Conservation (phyloP, 1,140 invertebrate species). For the Ceratoteleas bidentatus region DNA sequence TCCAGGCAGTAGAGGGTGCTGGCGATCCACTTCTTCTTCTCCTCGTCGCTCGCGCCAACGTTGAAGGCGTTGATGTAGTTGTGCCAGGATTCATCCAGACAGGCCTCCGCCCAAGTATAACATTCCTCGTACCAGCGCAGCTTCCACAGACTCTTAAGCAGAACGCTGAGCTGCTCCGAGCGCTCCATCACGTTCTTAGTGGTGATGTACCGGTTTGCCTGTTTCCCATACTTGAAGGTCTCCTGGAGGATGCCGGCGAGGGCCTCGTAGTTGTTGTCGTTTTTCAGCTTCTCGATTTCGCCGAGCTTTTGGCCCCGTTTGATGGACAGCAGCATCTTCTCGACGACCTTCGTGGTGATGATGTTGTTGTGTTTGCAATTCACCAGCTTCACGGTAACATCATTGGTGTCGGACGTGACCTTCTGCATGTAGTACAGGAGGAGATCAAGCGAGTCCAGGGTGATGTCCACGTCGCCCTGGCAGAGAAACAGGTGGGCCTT, state of each 20-base stretch:
- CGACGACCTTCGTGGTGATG: slow-evolving; percentile 76
- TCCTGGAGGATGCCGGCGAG: slow-evolving; percentile 85
- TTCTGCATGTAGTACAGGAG: slow-evolving; percentile 75
- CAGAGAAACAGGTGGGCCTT: slow-evolving; percentile 81
- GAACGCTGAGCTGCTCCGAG: slow-evolving; percentile 83
- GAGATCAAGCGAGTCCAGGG: slow-evolving; percentile 79
- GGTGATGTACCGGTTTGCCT: slow-evolving; percentile 69
- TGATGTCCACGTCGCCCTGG: slow-evolving; percentile 79
- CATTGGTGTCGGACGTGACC: slow-evolving; percentile 70
- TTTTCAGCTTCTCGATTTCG: slow-evolving; percentile 83
- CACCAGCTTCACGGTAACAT: slow-evolving; percentile 76
- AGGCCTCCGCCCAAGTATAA: slow-evolving; percentile 88
- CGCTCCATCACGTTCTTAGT: slow-evolving; percentile 79
- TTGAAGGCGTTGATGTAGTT: slow-evolving; percentile 81
- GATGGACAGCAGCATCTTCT: slow-evolving; percentile 81
- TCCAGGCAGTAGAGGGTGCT: slow-evolving; percentile 86
- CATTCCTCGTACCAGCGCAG: slow-evolving; percentile 83
- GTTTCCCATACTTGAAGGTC: slow-evolving; percentile 82
- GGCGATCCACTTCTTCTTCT: slow-evolving; percentile 84
- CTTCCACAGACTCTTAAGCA: slow-evolving; percentile 88
- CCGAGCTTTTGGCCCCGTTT: slow-evolving; percentile 82
- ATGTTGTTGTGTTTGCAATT: slow-evolving; percentile 82
- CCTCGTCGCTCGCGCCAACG: slow-evolving; percentile 76
- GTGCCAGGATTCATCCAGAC: slow-evolving; percentile 84
- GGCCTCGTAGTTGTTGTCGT: slow-evolving; percentile 84